phyloP scores from a whole-genome alignment of 2,797 vertebrate species.

The Cossypha polioptera region DNA sequence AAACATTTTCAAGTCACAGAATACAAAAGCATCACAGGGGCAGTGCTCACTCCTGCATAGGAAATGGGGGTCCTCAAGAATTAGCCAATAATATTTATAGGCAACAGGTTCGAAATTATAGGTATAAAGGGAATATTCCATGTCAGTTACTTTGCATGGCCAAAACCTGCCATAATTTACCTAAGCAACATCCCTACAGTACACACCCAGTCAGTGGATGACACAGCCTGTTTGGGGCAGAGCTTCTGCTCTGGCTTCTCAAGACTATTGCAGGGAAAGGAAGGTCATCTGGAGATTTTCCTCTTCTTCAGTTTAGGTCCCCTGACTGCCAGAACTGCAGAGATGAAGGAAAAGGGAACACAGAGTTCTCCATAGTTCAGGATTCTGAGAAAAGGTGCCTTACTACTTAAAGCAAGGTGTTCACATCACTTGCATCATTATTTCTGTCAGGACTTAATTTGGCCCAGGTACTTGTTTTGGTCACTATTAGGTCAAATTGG shows the following conservation, averaged over 20 bases:
- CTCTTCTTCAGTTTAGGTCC: neutral
- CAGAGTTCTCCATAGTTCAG: rapidly evolving
- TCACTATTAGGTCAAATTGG: neutral
- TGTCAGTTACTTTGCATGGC: neutral
- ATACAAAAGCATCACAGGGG: rapidly evolving
- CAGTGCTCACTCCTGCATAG: neutral
- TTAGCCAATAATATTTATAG: neutral
- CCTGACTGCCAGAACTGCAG: neutral
- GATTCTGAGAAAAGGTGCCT: neutral
- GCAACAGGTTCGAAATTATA: neutral
- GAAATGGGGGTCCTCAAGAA: neutral
- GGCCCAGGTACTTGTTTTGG: neutral
- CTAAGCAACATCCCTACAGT: too few species aligned
- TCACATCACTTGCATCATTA: neutral
- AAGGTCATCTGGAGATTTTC: neutral
- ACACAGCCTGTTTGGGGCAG: neutral
- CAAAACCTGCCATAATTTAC: neutral
- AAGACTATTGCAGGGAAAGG: neutral
- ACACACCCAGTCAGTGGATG: rapidly evolving
- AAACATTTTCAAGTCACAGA: neutral
- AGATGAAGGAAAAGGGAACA: neutral
- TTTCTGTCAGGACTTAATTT: neutral
- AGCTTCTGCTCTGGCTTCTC: neutral
- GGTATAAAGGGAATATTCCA: neutral
- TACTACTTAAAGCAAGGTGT: neutral